Evolutionary conservation across 2,888 invertebrate species (phyloP).

Genomic region (Diaperis boleti): DNA sequence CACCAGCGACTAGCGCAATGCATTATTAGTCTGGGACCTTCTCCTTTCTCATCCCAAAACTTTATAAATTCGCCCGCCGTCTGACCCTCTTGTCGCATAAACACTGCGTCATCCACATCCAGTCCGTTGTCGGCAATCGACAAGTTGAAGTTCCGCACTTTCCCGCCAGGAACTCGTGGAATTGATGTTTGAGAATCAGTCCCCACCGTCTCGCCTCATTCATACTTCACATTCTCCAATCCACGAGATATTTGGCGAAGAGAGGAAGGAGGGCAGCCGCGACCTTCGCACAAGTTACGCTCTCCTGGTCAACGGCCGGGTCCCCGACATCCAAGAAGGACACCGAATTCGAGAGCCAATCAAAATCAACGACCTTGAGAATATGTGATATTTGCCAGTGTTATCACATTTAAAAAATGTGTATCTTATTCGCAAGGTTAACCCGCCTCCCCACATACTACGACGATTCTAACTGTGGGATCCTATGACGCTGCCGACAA

Average conservation of each 20-base stretch:
- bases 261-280: constrained; percentile 14
- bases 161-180: background rate
- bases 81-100: constrained; percentile 22
- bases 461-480: background rate
- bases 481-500: background rate
- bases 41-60: constrained; percentile 9
- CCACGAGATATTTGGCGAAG: constrained; percentile 17
- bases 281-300: constrained; percentile 33
- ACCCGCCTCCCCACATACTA: background rate
- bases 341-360: constrained; percentile 17
- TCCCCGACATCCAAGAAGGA: constrained; percentile 22
- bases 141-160: background rate
- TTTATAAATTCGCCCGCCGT: constrained; percentile 29
- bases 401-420: constrained; percentile 19
- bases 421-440: constrained; percentile 9
- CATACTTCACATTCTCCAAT: constrained; percentile 20
- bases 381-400: background rate
- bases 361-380: constrained; percentile 18
- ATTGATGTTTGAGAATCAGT: background rate
- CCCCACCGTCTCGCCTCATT: constrained; percentile 35
- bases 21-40: constrained; percentile 19
- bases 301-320: constrained; percentile 31
- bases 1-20: constrained; percentile 4
- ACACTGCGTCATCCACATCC: background rate
- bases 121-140: background rate